Evolutionary conservation across 2,113 vertebrate species (phyloP).

Genomic region (Heliornis fulica): DNA sequence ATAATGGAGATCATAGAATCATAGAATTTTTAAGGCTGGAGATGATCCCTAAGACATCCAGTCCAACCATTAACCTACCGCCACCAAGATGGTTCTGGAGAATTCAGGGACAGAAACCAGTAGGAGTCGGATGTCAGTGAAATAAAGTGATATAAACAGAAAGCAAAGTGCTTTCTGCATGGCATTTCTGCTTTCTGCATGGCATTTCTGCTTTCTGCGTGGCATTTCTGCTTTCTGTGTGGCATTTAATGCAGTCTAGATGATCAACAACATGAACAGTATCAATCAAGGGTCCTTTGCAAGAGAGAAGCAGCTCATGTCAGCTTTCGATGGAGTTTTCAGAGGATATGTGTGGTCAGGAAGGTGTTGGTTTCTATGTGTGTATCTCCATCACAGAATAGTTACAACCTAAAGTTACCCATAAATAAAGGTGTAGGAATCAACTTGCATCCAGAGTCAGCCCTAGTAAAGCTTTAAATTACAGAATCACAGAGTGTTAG

Average conservation of each 20-base stretch:
- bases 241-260: background rate
- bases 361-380: background rate
- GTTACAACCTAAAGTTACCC: background rate
- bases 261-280: background rate
- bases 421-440: background rate
- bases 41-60: too few species aligned
- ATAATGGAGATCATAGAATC: too few species aligned
- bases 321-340: background rate
- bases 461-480: background rate
- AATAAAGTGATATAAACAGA: background rate
- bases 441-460: background rate
- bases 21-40: too few species aligned
- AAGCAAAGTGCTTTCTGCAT: background rate
- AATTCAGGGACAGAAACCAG: background rate
- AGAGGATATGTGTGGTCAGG: background rate
- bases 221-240: background rate
- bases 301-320: background rate
- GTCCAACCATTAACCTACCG: too few species aligned
- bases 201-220: background rate
- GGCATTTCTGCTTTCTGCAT: background rate
- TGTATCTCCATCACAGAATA: background rate
- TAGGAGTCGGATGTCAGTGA: background rate
- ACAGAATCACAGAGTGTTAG: too few species aligned
- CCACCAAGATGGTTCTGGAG: background rate
- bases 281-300: background rate